Evolutionary conservation across 2,113 vertebrate genomes (phyloP).

Genomic region (Elgaria multicarinata): DNA sequence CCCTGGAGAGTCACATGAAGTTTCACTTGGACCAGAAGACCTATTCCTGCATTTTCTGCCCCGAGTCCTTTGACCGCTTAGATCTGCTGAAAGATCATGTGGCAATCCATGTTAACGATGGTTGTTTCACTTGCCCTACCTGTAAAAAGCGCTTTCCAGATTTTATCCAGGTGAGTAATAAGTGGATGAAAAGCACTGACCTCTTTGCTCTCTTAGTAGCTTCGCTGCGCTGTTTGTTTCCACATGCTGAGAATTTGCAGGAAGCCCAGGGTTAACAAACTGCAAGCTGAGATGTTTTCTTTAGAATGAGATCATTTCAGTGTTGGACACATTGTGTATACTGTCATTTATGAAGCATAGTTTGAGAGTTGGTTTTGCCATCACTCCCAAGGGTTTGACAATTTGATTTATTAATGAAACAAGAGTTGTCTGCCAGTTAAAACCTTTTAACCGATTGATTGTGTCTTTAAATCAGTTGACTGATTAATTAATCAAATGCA

Average conservation of each 20-base stretch:
- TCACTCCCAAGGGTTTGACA: not conserved
- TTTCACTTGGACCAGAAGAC: constrained; percentile 93
- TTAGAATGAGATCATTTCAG: not conserved
- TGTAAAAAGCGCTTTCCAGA: constrained; percentile 96
- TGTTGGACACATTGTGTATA: not conserved
- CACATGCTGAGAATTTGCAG: not conserved
- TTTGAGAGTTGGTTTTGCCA: not conserved
- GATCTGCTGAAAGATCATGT: constrained; percentile 95
- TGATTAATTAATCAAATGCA: not conserved
- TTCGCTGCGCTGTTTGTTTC: not conserved
- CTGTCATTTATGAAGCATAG: not conserved
- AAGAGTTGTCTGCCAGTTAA: not conserved
- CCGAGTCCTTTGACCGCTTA: constrained; percentile 90
- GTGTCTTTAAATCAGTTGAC: not conserved
- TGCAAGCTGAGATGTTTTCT: not conserved
- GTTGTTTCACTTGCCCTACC: constrained; percentile 92
- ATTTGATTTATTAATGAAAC: not conserved
- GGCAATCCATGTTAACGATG: constrained; percentile 87
- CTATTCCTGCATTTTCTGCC: constrained; percentile 93
- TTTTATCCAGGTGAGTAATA: constrained; percentile 90
- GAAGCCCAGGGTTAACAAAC: not conserved
- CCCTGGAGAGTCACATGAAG: constrained; percentile 92
- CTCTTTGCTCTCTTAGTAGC: accelerated
- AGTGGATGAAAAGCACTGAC: accelerated
- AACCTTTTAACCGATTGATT: not conserved